Evolutionary conservation across 2,797 vertebrate genomes (phyloP), one percentile per base, ranked within the genome.

Genomic region (Artibeus lituratus): DNA sequence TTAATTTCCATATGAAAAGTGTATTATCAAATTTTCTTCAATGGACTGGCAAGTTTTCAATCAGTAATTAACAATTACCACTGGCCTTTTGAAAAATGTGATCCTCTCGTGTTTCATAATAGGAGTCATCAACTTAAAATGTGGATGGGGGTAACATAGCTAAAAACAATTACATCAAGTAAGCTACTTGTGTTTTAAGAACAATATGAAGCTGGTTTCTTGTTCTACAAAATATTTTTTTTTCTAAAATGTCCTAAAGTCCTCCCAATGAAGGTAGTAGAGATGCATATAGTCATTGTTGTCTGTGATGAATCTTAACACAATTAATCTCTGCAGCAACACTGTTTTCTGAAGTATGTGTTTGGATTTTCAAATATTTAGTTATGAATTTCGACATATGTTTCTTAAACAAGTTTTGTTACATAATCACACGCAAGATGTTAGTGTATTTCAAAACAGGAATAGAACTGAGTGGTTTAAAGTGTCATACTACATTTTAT

Each of bases 21-120:
- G 3, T 49, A n/a, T 37, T 84, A 47, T 29, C 32, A 87, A 15
- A 3, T 67, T 93, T 91, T 35, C 32, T 89, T 84, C 57, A 91
- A 53, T 72, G 53, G 74, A 86, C 57, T 90, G 80, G 29, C 35
- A 87, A 78, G 12, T 73, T 93, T 81, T 94, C 77, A 95, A 44
- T 92, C 95, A 96, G 65, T 62, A 91, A 90, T 49, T 81, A 70
- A 89, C 51, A 94, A 84, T 94, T 80, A 47, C 47, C 87, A 87
- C 62, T 70, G 95, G 57, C 11, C 77, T 95, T 94, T 74, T 81
- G 80, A 96, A 72, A 37, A 90, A 65, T 73, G 62, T 10, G 2
- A 35, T 35, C 90, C 82, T 89, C 69, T 94, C 74, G 37, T 39
- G 21, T 86, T 21, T 74, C 49, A 49, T 80, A 78, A 73, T 42